Evolutionary conservation across 1,140 invertebrate species (phyloP).

Genomic region (Drosophila fuyamai): DNA sequence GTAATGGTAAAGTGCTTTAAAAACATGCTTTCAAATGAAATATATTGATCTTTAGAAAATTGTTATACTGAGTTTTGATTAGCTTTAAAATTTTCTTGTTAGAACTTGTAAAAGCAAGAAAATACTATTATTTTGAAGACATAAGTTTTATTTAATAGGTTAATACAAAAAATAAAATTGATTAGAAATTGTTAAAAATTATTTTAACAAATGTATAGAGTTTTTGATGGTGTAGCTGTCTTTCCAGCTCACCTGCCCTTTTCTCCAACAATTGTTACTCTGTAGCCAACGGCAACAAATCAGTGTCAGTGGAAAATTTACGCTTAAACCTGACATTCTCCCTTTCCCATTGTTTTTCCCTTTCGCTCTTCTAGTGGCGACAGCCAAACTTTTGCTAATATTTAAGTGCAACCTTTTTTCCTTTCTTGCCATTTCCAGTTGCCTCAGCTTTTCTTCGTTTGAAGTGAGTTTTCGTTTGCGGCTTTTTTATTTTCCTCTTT

Average conservation of each 20-base stretch:
- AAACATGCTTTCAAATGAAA: no score
- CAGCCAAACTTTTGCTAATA: conserved; percentile 45
- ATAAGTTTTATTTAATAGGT: no score
- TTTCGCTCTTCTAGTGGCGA: conserved; percentile 3
- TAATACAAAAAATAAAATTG: no score
- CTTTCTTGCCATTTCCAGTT: background rate
- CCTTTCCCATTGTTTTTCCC: background rate
- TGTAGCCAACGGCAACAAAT: conserved; percentile 51
- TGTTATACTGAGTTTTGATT: no score
- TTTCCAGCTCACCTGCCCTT: background rate
- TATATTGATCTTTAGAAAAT: no score
- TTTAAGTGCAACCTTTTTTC: conserved; percentile 35
- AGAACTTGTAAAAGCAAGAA: no score
- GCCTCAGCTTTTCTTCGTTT: conserved; percentile 12
- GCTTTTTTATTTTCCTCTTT: background rate
- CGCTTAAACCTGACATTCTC: conserved; percentile 42
- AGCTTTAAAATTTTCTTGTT: no score
- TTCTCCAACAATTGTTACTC: background rate
- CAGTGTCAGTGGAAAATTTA: conserved; percentile 66
- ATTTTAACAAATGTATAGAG: no score
- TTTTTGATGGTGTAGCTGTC: background rate
- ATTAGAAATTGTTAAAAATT: no score
- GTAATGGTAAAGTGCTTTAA: no score
- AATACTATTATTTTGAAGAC: no score
- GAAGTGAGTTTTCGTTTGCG: conserved; percentile 12